phyloP scores from a whole-genome alignment of 1,140 invertebrate genomes.

The Sycophaga agraensis region DNA sequence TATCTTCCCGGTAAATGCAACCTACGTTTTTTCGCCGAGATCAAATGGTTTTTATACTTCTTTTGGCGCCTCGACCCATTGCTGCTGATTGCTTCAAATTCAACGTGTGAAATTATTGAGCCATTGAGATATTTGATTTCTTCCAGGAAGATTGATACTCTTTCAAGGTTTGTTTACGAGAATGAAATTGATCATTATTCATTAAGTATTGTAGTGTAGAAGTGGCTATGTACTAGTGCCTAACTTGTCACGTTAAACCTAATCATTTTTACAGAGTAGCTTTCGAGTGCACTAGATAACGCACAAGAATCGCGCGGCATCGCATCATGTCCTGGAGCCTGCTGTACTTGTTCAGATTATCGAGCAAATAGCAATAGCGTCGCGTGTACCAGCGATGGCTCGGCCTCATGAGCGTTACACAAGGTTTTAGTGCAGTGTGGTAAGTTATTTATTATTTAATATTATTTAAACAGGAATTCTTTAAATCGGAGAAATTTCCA shows the following conservation, averaged over 20 bases:
- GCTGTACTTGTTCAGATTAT: not conserved
- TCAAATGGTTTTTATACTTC: not conserved
- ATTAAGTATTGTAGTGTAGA: constrained; percentile 1
- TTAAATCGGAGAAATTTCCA: not conserved
- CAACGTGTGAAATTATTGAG: too few species aligned
- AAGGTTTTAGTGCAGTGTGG: constrained; percentile 14
- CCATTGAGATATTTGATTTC: not conserved
- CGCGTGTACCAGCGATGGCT: constrained; percentile 12
- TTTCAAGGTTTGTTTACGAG: not conserved
- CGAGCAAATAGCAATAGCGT: not conserved
- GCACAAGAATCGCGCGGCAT: not conserved
- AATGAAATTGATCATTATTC: not conserved
- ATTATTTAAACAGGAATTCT: not conserved
- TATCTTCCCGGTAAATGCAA: too few species aligned
- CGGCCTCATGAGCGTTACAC: not conserved
- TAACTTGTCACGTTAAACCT: constrained; percentile 8
- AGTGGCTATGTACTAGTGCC: not conserved
- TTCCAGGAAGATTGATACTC: not conserved
- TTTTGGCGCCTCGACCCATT: not conserved
- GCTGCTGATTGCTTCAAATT: not conserved
- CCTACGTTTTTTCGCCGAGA: not conserved
- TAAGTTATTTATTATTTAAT: not conserved
- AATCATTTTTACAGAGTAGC: not conserved
- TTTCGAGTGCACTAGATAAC: not conserved
- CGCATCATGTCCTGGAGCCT: not conserved